phyloP scores from a whole-genome alignment of 2,888 invertebrate species.

The Coleophora flavipennella region DNA sequence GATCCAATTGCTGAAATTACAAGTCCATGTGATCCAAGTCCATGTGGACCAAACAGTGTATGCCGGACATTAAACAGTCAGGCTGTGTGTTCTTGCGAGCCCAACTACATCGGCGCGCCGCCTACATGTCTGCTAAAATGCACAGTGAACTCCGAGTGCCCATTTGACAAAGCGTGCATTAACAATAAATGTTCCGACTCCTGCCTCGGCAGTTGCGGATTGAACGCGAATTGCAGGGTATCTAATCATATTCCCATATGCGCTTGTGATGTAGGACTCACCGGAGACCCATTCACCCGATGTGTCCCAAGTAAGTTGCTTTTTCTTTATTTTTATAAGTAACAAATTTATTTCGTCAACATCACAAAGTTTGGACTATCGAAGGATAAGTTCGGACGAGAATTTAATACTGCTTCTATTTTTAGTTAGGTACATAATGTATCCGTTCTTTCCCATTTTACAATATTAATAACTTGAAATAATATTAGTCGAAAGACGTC shows the following conservation, averaged over 20 bases:
- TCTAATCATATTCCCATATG: conserved; percentile 87
- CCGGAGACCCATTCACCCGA: conserved; percentile 79
- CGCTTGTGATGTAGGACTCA: conserved; percentile 74
- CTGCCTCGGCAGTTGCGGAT: conserved; percentile 80
- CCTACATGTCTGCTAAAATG: conserved; percentile 86
- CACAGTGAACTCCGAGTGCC: conserved; percentile 83
- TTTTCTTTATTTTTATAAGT: too few relatives aligned
- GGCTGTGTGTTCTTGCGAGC: conserved; percentile 83
- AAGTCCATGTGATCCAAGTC: conserved; percentile 79
- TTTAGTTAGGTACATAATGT: too few relatives aligned
- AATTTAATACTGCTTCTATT: too few relatives aligned
- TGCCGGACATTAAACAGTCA: conserved; percentile 80
- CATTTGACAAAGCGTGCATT: conserved; percentile 79
- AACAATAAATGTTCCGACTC: conserved; percentile 85
- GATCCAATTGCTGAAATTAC: conserved; percentile 43
- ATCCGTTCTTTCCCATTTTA: too few relatives aligned
- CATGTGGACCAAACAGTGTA: conserved; percentile 83
- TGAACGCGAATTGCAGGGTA: conserved; percentile 79
- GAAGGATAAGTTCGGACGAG: too few relatives aligned
- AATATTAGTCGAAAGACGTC: too few relatives aligned
- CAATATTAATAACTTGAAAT: too few relatives aligned
- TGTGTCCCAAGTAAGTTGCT: conserved; percentile 68
- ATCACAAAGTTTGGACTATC: too few relatives aligned
- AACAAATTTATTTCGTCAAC: too few relatives aligned
- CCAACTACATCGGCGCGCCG: conserved; percentile 80